Base-by-base conservation (phyloP, 2,797 vertebrate genomes). In the Trachops cirrhosus region DNA sequence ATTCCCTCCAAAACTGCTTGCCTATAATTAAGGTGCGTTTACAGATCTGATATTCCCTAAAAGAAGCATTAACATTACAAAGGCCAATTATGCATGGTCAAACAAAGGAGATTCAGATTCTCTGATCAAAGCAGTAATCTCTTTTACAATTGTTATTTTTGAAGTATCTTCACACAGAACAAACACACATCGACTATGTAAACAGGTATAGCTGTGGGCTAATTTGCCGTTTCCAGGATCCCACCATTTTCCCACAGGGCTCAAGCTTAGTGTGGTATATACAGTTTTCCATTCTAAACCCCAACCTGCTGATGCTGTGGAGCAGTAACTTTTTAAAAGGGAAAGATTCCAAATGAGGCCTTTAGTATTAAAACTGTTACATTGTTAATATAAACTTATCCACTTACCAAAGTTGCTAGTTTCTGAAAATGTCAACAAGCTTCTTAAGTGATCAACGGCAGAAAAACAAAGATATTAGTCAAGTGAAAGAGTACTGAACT, bases 21-120 rank as follows among this genome's bases (percentile, higher is more conserved):
- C 97, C 98, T 98, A 97, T 98, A 98, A 98, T 98, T 98, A 98
- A 98, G 96, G 98, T 97, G 97, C 97, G 98, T 98, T 98, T 98
- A 96, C 98, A 98, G 97, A 98, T 98, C 98, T 98, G 98, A 98
- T 98, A 98, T 97, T 97, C 96, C 96, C 98, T 98, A 98, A 98
- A 98, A 98, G 97, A 97, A 97, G 90, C 89, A 98, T 98, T 98
- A 98, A 97, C 98, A 98, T 97, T 93, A 98, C 98, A 98, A 98
- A 98, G 97, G 95, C 98, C 97, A 98, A 98, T 98, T 98, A 98
- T 98, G 98, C 98, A 96, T 98, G 98, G 98, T 98, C 97, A 98
- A 98, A 98, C 98, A 98, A 98, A 98, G 97, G 97, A 97, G 97
- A 98, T 98, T 98, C 97, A 97, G 97, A 98, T 98, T 96, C 97